These are phyloP conservation scores for Melospiza georgiana DNA, from an alignment of 2,113 vertebrate species.

Conservation along the genomic window DNA sequence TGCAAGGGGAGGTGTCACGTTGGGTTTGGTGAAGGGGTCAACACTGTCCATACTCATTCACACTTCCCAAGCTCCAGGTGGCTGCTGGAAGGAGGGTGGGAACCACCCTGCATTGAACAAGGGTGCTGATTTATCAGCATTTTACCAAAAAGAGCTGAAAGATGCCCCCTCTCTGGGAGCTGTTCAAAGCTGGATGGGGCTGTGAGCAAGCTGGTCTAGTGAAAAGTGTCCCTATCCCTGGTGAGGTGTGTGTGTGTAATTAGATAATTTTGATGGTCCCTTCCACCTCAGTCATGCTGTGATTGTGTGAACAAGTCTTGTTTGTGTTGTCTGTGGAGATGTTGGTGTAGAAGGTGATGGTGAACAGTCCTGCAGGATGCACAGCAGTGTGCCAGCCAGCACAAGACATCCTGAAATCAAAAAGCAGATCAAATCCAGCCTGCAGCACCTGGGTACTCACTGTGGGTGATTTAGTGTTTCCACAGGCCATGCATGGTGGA, in stretches of 20 bases:
- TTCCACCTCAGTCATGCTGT: background rate
- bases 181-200: accelerated
- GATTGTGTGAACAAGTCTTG: background rate
- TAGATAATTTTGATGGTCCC: background rate
- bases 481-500: background rate
- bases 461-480: background rate
- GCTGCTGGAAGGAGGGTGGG: background rate
- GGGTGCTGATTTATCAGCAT: background rate
- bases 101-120: accelerated
- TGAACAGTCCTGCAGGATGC: accelerated
- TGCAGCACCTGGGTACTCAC: background rate
- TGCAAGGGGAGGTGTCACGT: accelerated
- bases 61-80: accelerated
- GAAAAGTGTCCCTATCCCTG: background rate
- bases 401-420: background rate
- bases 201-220: background rate
- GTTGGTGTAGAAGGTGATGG: background rate
- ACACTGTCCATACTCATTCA: accelerated
- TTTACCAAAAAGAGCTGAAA: background rate
- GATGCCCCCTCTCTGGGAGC: background rate
- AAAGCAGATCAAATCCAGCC: background rate
- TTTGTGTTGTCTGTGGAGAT: background rate
- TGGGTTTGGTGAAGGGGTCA: background rate
- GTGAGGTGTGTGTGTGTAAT: background rate
- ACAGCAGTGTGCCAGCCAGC: background rate